phyloP scores from a whole-genome alignment of 2,888 invertebrate species.

The Helleia helle region DNA sequence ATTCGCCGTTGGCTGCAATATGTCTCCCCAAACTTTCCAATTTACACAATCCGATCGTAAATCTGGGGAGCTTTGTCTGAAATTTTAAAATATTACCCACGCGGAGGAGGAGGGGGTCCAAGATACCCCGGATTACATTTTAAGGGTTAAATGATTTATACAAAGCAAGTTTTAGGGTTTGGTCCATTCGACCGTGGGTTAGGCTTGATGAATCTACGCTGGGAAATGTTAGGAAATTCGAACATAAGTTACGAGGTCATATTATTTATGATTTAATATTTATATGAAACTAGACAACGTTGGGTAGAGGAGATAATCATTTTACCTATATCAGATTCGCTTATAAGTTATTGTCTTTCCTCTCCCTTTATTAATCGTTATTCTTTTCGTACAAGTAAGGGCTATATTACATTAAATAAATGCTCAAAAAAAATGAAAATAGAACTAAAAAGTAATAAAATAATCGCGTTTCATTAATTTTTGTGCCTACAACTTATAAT shows the following conservation, averaged over 20 bases:
- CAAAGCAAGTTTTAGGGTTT: constrained; percentile 20
- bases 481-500: no score
- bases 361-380: no score
- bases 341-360: no score
- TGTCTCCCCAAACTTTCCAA: constrained; percentile 53
- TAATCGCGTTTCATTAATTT: no score
- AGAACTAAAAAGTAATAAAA: no score
- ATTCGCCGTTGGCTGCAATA: constrained; percentile 38
- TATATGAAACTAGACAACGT: no score
- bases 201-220: constrained; percentile 7
- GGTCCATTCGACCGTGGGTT: background rate
- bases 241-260: constrained; percentile 2
- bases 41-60: constrained; percentile 57
- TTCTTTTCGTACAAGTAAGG: no score
- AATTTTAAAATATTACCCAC: constrained; percentile 51
- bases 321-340: no score
- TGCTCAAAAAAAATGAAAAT: no score
- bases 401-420: no score
- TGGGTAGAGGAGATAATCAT: no score
- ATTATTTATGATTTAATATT: no score
- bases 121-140: constrained; percentile 36
- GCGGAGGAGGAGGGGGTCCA: constrained; percentile 27
- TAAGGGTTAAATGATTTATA: constrained; percentile 45
- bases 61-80: constrained; percentile 48
- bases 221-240: background rate